Evolutionary conservation across 1,140 invertebrate genomes (phyloP), one percentile per base, ranked within the genome.

Genomic region (Lanistes nyassanus): DNA sequence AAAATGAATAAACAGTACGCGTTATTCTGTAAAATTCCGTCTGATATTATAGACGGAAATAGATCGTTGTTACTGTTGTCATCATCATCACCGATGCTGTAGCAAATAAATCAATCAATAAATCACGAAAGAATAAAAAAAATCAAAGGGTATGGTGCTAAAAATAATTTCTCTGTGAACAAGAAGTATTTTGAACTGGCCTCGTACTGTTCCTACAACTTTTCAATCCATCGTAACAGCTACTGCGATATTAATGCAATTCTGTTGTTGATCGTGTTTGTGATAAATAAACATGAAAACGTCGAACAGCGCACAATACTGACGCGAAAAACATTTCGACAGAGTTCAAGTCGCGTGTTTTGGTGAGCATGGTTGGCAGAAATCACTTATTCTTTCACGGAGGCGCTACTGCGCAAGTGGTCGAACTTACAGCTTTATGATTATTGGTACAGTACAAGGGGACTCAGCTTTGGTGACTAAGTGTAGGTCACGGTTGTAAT

Each of bases 81-180:
- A 55, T 55, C 53, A 55, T 55, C 53, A 55, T 55, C 53, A 55
- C n/a, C 53, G n/a, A 16, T n/a, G n/a, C n/a, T n/a, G n/a, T 55
- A 13, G n/a, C n/a, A 13, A 55, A 16, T n/a, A 55, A 16, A 13
- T 16, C n/a, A 13, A 55, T 55, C 53, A 55, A n/a, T 55, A 55
- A 55, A 55, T 55, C 53, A 55, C 53, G 53, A n/a, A 16, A n/a
- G 53, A 55, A 55, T n/a, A 55, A 55, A 55, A n/a, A 55, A 55
- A 55, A 55, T n/a, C 13, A 55, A 55, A n/a, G n/a, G 53, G 13
- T 55, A n/a, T 55, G 13, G n/a, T 16, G 13, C n/a, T 55, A 16
- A 16, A 13, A 55, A 16, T 55, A n/a, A 16, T 55, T 55, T 55
- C 13, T n/a, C n/a, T 55, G 13, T 55, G 13, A 55, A 16, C n/a